Conservation (phyloP, 2,113 vertebrate species). For the Pterocles orientalis region DNA sequence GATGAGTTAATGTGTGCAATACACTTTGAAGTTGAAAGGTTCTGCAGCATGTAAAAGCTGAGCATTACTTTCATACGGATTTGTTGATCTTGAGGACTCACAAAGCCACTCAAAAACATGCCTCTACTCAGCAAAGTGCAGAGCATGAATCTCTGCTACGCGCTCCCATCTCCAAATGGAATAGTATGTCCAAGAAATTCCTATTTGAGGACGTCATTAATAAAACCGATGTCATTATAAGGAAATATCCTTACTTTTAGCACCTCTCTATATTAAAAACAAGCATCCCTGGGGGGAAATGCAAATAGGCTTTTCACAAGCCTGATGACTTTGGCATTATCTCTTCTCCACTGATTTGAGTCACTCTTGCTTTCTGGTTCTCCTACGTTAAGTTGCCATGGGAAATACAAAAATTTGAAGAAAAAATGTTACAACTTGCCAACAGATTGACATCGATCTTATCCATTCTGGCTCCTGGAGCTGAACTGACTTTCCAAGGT, state of each 20-base stretch:
- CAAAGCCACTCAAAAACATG: neutral
- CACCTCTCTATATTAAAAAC: slow-evolving; percentile 42
- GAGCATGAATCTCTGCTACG: neutral
- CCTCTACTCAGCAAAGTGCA: neutral
- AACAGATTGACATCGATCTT: slow-evolving; percentile 25
- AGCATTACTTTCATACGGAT: slow-evolving; percentile 28
- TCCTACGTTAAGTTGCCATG: neutral
- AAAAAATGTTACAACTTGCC: slow-evolving; percentile 6
- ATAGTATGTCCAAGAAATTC: slow-evolving; percentile 31
- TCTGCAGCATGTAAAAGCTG: slow-evolving; percentile 6
- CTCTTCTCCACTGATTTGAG: slow-evolving; percentile 2
- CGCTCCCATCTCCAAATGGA: neutral
- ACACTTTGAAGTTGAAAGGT: slow-evolving; percentile 43
- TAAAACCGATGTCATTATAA: slow-evolving; percentile 19
- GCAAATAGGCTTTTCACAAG: slow-evolving; percentile 38
- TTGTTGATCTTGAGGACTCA: slow-evolving; percentile 33
- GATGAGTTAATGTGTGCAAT: slow-evolving; percentile 44
- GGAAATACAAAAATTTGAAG: slow-evolving; percentile 7
- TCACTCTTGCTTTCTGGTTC: slow-evolving; percentile 11
- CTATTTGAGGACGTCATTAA: neutral
- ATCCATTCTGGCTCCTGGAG: neutral
- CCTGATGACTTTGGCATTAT: slow-evolving; percentile 41
- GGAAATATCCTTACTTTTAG: slow-evolving; percentile 16
- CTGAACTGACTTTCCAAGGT: slow-evolving; percentile 6
- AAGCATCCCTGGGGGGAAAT: slow-evolving; percentile 32